Evolutionary conservation across 2,113 vertebrate genomes (phyloP).

Genomic region (Capricornis sumatraensis): DNA sequence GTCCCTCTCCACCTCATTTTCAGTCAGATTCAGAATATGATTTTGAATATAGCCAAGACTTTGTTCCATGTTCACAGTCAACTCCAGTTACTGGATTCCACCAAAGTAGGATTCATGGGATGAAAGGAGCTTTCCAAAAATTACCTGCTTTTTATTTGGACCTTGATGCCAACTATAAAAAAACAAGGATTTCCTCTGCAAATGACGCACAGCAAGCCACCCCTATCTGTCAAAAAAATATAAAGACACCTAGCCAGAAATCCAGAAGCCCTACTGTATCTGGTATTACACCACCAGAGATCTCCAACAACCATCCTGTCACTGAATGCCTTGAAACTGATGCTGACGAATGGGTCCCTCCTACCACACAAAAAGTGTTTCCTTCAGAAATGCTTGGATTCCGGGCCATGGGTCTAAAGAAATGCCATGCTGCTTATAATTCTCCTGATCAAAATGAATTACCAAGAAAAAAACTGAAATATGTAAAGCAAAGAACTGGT

Average conservation of each 20-base stretch:
- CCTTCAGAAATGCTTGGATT: constrained; percentile 12
- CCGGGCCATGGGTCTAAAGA: not conserved
- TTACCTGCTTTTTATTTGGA: constrained; percentile 17
- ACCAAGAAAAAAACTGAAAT: constrained; percentile 52
- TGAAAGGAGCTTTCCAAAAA: constrained; percentile 59
- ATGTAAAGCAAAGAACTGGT: not conserved
- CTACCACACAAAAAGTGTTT: constrained; percentile 63
- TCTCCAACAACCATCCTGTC: not conserved
- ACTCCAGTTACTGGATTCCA: constrained; percentile 80
- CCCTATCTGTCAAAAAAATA: not conserved
- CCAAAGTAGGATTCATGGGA: constrained; percentile 10
- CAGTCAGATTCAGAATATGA: constrained; percentile 56
- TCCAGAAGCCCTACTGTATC: not conserved
- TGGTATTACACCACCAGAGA: not conserved
- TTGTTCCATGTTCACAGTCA: constrained; percentile 84
- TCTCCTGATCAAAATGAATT: not conserved
- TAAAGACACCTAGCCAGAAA: constrained; percentile 6
- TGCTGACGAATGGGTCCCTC: constrained; percentile 62
- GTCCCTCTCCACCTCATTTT: constrained; percentile 46
- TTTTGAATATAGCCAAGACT: constrained; percentile 62
- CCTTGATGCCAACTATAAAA: constrained; percentile 61
- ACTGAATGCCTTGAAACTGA: not conserved
- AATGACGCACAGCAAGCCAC: constrained; percentile 42
- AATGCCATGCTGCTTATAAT: not conserved
- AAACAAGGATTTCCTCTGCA: constrained; percentile 55